Evolutionary conservation across 2,888 invertebrate species (phyloP).

Genomic region (Listrodromus nycthemerus): DNA sequence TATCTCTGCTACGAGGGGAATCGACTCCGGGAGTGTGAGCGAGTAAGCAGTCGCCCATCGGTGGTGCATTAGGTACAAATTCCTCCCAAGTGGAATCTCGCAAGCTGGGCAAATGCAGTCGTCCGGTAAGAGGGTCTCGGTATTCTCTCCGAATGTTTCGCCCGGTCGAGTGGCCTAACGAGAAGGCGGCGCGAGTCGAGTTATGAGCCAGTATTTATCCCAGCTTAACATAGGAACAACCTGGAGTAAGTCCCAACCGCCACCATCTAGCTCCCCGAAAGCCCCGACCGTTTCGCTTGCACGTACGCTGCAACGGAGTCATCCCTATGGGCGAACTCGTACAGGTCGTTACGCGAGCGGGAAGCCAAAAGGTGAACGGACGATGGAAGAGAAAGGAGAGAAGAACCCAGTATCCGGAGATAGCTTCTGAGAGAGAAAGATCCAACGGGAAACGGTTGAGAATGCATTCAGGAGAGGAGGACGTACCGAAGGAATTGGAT

Average conservation of each 20-base stretch:
- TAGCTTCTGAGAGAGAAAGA: slow-evolving; percentile 31
- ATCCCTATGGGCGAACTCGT: slow-evolving; percentile 50
- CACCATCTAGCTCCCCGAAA: slow-evolving; percentile 54
- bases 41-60: neutral
- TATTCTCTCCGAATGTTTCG: slow-evolving; percentile 31
- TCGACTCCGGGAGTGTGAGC: neutral
- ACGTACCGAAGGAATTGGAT: slow-evolving; percentile 42
- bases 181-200: slow-evolving; percentile 55
- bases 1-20: neutral
- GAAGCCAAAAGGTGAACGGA: slow-evolving; percentile 59
- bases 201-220: slow-evolving; percentile 78
- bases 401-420: slow-evolving; percentile 33
- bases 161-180: slow-evolving; percentile 46
- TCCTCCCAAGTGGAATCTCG: slow-evolving; percentile 14
- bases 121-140: neutral
- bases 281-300: slow-evolving; percentile 14
- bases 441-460: slow-evolving; percentile 14
- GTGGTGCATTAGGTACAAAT: slow-evolving; percentile 19
- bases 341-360: slow-evolving; percentile 53
- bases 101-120: slow-evolving; percentile 46
- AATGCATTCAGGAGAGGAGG: slow-evolving; percentile 49
- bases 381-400: slow-evolving; percentile 12
- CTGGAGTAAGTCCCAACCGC: slow-evolving; percentile 67
- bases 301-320: slow-evolving; percentile 38
- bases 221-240: slow-evolving; percentile 75